phyloP scores from a whole-genome alignment of 2,113 vertebrate genomes.

The Paradoxurus hermaphroditus region DNA sequence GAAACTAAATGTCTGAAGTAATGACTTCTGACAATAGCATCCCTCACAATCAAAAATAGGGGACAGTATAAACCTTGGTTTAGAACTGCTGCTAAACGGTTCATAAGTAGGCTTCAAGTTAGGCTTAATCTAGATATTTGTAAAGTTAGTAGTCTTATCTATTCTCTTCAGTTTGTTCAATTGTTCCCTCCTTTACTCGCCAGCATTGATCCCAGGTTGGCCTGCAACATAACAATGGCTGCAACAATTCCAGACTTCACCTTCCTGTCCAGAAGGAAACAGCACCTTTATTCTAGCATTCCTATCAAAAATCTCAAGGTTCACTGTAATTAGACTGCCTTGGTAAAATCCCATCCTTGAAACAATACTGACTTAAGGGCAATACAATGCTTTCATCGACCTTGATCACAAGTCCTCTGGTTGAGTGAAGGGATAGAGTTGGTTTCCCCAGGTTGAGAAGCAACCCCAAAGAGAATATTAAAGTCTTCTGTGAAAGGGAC shows the following conservation, averaged over 20 bases:
- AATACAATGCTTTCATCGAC: background rate
- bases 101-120: background rate
- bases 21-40: background rate
- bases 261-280: background rate
- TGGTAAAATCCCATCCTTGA: background rate
- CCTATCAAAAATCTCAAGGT: background rate
- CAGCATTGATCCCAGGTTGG: background rate
- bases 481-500: background rate
- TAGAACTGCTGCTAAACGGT: background rate
- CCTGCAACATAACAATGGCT: background rate
- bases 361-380: background rate
- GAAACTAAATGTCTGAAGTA: background rate
- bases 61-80: background rate
- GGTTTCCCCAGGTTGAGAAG: background rate
- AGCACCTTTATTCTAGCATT: background rate
- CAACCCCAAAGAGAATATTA: background rate
- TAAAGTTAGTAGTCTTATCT: background rate
- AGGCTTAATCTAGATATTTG: background rate
- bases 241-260: background rate
- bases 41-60: background rate
- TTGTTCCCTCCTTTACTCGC: background rate
- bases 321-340: background rate
- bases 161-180: background rate
- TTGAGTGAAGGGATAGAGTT: background rate
- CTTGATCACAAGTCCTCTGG: background rate